Evolutionary conservation across 2,888 invertebrate species (phyloP).

Genomic region (Heliconius erato): DNA sequence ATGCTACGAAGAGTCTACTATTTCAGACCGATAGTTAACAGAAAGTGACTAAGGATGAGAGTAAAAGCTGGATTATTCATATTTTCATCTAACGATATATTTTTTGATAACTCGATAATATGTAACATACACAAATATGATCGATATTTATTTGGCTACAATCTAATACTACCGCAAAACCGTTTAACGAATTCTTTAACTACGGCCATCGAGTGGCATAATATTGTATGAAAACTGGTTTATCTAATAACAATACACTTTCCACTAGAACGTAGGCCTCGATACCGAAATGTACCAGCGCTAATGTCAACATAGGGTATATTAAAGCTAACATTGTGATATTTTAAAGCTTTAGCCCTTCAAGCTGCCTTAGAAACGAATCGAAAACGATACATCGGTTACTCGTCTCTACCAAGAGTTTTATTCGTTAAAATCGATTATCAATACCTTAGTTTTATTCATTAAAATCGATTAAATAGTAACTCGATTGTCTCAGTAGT

Average conservation of each 20-base stretch:
- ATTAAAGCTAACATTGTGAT: constrained; percentile 59
- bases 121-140: constrained; percentile 80
- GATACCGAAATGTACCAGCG: constrained; percentile 48
- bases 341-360: constrained; percentile 74
- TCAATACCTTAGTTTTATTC: not conserved
- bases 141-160: constrained; percentile 76
- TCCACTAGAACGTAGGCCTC: constrained; percentile 78
- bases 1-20: constrained; percentile 70
- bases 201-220: constrained; percentile 76
- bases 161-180: constrained; percentile 79
- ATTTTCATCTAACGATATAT: constrained; percentile 79
- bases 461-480: not conserved
- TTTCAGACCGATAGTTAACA: constrained; percentile 57
- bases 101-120: constrained; percentile 77
- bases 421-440: constrained; percentile 14
- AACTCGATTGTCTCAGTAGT: not conserved
- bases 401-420: constrained; percentile 1
- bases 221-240: constrained; percentile 67
- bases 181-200: constrained; percentile 77
- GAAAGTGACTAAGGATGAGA: constrained; percentile 67
- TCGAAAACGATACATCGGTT: constrained; percentile 39
- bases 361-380: constrained; percentile 54
- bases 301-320: constrained; percentile 67
- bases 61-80: constrained; percentile 71
- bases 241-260: constrained; percentile 68